These are phyloP conservation scores for Zosterops lateralis DNA, from an alignment of 2,113 vertebrate species.

Conservation along the genomic window DNA sequence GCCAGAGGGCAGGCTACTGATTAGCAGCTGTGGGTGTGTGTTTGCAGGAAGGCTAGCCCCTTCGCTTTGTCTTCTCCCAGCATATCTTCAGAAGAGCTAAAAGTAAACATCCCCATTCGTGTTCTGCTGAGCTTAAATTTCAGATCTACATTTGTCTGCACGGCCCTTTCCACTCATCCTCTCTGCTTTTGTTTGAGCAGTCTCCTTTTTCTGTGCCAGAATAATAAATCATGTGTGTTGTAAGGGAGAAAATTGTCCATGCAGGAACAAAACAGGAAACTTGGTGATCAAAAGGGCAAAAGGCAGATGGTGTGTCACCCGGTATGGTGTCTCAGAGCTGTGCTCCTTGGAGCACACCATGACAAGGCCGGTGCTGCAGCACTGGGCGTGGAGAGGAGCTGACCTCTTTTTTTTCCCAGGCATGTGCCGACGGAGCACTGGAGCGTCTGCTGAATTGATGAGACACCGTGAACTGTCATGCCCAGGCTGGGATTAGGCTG, in stretches of 20 bases:
- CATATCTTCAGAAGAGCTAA: background rate
- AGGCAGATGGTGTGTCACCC: background rate
- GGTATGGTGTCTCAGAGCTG: rapidly evolving
- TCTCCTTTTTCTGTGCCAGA: background rate
- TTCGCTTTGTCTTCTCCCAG: background rate
- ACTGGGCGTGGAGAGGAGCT: background rate
- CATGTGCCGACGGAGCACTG: background rate
- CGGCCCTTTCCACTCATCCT: background rate
- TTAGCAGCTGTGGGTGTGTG: background rate
- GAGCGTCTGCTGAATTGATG: background rate
- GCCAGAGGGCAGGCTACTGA: background rate
- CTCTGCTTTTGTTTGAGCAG: background rate
- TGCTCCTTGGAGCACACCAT: background rate
- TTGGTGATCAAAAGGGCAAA: background rate
- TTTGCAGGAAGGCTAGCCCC: background rate
- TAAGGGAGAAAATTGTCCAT: background rate
- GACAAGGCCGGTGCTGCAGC: rapidly evolving
- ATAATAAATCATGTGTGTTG: background rate
- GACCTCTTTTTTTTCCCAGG: background rate
- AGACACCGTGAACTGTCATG: rapidly evolving
- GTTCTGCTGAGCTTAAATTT: background rate
- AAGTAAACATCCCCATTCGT: background rate
- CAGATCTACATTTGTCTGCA: rapidly evolving
- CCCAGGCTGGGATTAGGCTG: background rate
- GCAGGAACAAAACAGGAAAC: slow-evolving; percentile 31